Base-by-base conservation (phyloP, 2,113 vertebrate species). In the Lampris incognitus region DNA sequence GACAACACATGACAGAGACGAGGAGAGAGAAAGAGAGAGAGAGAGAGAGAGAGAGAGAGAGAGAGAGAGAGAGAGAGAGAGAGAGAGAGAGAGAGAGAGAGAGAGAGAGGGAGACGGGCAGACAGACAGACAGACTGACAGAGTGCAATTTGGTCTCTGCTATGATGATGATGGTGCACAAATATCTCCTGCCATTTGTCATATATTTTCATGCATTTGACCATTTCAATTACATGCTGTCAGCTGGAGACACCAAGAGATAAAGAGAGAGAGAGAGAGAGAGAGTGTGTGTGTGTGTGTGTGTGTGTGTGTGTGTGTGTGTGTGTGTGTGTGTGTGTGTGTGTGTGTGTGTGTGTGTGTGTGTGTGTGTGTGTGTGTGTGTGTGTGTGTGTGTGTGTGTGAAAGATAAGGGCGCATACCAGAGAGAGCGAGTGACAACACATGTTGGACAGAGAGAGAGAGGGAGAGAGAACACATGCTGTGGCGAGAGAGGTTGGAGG, bases 221-320 rank as follows among this genome's bases (percentile, higher is more conserved):
- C 89, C 79, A 91, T 92, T 91, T 87, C 76, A 89, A 91, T 92
- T 91, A 90, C 90, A 91, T 85, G 87, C 88, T 90, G 91, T 90
- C 91, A 92, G 90, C 88, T 91, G 86, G 84, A 72, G 11, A 40
- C 72, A 63, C 37, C 72, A 58, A 59, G 76, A 59, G 38, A 42
- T 56, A 51, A 40, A 56, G 11, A 62, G 6, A 46, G 38, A 55
- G 37, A 52, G 66, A 66, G 64, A 50, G 73, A 71, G 66, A 55
- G 70, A 70, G 81, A 56, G 68, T 36, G 72, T 49, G 57, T 42
- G 57, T 59, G 60, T 11, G 60, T n/a, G n/a, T n/a, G n/a, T n/a
- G n/a, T n/a, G n/a, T n/a, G n/a, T n/a, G n/a, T n/a, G n/a, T n/a
- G n/a, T n/a, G n/a, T n/a, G n/a, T n/a, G n/a, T n/a, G n/a, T n/a